Base-by-base conservation (phyloP, 2,888 invertebrate species). In the Ectropis crepuscularia region DNA sequence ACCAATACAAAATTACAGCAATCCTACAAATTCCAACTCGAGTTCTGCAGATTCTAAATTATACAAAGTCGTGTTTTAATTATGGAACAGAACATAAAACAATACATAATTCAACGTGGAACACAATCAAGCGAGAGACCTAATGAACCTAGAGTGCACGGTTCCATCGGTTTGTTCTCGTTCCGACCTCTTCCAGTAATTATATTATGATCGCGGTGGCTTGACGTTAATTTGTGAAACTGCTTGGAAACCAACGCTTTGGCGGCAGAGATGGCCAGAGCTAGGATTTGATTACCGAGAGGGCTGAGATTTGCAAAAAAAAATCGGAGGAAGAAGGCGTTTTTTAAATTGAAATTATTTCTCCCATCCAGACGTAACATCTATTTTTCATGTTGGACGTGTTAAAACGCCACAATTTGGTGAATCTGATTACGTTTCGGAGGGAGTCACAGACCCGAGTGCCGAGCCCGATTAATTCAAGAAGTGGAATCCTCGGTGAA, bases 181-280 rank as follows among this genome's bases (percentile, higher is more conserved):
- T 71, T 72, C 74, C 72, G 73, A 75, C 72, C 75, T 73, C 74
- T 74, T 74, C 73, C 70, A 74, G 76, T 79, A 78, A 82, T 83
- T 80, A 80, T 82, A 83, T 84, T 84, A 82, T 80, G 79, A 83
- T 82, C 79, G 76, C 79, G 68, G 79, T 79, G 76, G 81, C 77
- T 81, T 82, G 83, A 85, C 82, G 86, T 87, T 88, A 87, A 89
- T 87, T 88, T 87, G 87, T 85, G 87, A 87, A 89, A 85, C 87
- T 87, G 85, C 85, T 85, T 79, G 84, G 86, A 86, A 86, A 86
- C 82, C 80, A 81, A 83, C 81, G 85, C 83, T 87, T 87, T 85
- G 81, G 79, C 80, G 74, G 80, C 76, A 75, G 77, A 77, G 7
- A 28, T 11, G 57, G 63, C 28, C 58, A 58, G 39, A 63, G 41